phyloP scores from a whole-genome alignment of 2,797 vertebrate genomes.

The Acanthurus lineatus region DNA sequence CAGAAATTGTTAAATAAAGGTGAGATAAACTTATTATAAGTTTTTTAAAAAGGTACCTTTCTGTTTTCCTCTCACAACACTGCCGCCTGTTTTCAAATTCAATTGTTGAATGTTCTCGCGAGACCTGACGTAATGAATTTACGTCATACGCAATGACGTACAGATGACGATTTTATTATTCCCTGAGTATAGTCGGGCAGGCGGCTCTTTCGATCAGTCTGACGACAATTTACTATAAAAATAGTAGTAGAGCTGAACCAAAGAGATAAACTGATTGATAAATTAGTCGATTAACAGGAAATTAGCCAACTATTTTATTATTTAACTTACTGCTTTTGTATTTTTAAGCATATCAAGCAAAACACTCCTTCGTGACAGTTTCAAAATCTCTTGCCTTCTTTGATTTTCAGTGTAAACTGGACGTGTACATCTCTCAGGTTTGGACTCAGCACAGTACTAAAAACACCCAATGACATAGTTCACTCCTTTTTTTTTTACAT shows the following conservation, averaged over 20 bases:
- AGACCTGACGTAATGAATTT: conserved; percentile 7
- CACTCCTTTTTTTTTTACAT: not conserved
- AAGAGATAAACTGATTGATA: too few species aligned
- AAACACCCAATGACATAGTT: too few species aligned
- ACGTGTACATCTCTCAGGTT: not conserved
- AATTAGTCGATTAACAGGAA: not conserved
- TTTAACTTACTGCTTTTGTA: not conserved
- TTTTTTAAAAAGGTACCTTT: conserved; percentile 36
- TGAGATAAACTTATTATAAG: not conserved
- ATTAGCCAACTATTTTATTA: not conserved
- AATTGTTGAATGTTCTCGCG: conserved; percentile 65
- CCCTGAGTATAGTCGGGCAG: conserved; percentile 9
- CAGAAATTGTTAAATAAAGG: accelerated
- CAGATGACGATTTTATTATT: accelerated
- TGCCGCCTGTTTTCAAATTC: conserved; percentile 84
- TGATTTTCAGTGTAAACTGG: not conserved
- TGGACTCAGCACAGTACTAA: not conserved
- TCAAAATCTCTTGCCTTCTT: not conserved
- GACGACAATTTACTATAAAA: too few species aligned
- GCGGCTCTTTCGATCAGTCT: accelerated
- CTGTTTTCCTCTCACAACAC: not conserved
- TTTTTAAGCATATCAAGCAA: not conserved
- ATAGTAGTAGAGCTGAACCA: not conserved
- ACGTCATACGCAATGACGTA: not conserved
- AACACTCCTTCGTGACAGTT: not conserved